Evolutionary conservation across 2,888 invertebrate species (phyloP), one percentile per base, ranked within the genome.

Genomic region (Tolmerus cingulatus): DNA sequence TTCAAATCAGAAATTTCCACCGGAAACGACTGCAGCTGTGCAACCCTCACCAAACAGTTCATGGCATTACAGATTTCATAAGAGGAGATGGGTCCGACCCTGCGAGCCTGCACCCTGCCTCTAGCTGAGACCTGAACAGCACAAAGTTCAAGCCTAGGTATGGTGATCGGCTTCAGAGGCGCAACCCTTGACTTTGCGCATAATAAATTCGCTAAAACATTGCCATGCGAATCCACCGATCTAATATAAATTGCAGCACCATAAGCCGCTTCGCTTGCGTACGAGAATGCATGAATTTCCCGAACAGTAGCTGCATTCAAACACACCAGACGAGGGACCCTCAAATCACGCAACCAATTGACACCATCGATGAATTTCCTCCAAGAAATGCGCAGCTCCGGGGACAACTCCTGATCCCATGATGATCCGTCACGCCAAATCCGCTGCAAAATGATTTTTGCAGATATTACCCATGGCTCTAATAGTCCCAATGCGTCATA

Each of bases 401-500:
- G 16, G 4, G 86, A 77, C 27, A 79, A 16, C 2, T 5, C 37
- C 14, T 8, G 30, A 77, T 86, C 86, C 86, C 86, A 86, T 12
- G 40, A 8, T 8, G 19, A 51, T 9, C 46, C 5, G 23, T 16
- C 9, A 3, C 12, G 16, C 81, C 81, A 81, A n/a, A 51, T 1
- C n/a, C n/a, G n/a, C 27, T 81, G 81, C 27, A 82, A 30, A 27
- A 82, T 30, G 5, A 27, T 79, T 78, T 86, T 78, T 16, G 86
- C 78, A 12, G 16, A 0, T 7, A 82, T 46, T 16, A 37, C 46
- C 34, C 30, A 19, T 14, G 78, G 79, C 16, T 30, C 12, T 7
- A 55, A 30, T 7, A 55, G 16, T 16, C 66, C 87, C 5, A 87
- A 30, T 16, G 87, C 74, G 74, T 87, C 81, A 74, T 46, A 87